phyloP scores from a whole-genome alignment of 2,888 invertebrate species.

The Bhutanitis thaidina region DNA sequence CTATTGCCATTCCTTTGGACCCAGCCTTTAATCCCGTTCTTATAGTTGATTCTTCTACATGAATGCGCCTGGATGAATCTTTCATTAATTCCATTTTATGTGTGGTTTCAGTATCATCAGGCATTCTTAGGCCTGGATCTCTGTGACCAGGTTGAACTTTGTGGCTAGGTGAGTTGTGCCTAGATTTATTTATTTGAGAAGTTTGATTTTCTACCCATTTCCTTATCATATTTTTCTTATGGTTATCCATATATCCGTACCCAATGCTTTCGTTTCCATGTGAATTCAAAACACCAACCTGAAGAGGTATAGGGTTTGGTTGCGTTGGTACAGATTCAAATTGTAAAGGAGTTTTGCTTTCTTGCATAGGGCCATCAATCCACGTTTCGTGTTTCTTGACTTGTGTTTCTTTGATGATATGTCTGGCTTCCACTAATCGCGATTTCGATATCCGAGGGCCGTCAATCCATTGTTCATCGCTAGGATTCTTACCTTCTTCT shows the following conservation, averaged over 20 bases:
- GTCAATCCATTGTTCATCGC: slow-evolving; percentile 98
- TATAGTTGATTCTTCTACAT: slow-evolving; percentile 81
- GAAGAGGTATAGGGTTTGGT: slow-evolving; percentile 58
- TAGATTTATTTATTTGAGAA: slow-evolving; percentile 86
- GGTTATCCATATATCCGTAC: slow-evolving; percentile 95
- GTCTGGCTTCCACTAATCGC: slow-evolving; percentile 89
- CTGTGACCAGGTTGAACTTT: slow-evolving; percentile 46
- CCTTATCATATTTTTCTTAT: slow-evolving; percentile 95
- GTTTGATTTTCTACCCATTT: slow-evolving; percentile 97
- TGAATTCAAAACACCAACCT: slow-evolving; percentile 62
- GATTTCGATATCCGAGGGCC: slow-evolving; percentile 94
- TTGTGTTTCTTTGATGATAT: slow-evolving; percentile 88
- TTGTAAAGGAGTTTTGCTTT: slow-evolving; percentile 68
- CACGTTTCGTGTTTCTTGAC: slow-evolving; percentile 93
- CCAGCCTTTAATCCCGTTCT: slow-evolving; percentile 81
- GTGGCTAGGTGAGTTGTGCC: slow-evolving; percentile 76
- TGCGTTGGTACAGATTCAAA: slow-evolving; percentile 82
- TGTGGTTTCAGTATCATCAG: slow-evolving; percentile 49
- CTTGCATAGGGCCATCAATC: slow-evolving; percentile 96
- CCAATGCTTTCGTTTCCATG: slow-evolving; percentile 77
- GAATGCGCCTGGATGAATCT: slow-evolving; percentile 76
- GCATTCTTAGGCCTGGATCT: slow-evolving; percentile 43
- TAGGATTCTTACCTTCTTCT: slow-evolving; percentile 69
- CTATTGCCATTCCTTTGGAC: slow-evolving; percentile 69
- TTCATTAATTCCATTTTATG: slow-evolving; percentile 71